Conservation (phyloP, 2,797 vertebrate species). For the Leuciscus waleckii region DNA sequence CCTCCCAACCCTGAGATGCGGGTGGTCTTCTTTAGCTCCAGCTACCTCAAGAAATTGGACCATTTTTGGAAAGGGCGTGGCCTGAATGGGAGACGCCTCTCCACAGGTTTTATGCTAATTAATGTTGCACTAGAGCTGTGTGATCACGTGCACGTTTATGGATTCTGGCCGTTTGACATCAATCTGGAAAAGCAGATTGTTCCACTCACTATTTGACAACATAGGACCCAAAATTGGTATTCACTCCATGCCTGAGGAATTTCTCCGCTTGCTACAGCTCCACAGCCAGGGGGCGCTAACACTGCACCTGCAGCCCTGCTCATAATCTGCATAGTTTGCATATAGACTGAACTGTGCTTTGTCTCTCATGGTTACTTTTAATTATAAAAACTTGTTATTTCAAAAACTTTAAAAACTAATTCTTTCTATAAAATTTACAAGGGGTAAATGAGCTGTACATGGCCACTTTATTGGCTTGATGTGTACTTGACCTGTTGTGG, state of each 20-base stretch:
- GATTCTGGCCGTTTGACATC: constrained; percentile 66
- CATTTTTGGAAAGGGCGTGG: constrained; percentile 46
- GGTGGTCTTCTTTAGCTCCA: constrained; percentile 55
- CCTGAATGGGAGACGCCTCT: constrained; percentile 30
- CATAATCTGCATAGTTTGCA: neutral
- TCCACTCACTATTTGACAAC: constrained; percentile 61
- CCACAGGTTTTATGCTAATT: constrained; percentile 62
- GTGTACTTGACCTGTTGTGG: neutral
- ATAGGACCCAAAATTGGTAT: neutral
- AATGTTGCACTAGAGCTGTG: constrained; percentile 65
- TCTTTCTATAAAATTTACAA: neutral
- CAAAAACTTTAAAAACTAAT: neutral
- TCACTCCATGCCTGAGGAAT: constrained; percentile 63
- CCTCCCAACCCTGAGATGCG: constrained; percentile 27
- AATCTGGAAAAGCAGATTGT: constrained; percentile 22
- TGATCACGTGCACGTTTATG: constrained; percentile 60
- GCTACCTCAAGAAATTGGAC: constrained; percentile 45
- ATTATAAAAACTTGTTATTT: neutral
- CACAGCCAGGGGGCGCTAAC: neutral
- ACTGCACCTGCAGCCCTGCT: neutral
- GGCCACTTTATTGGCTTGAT: neutral
- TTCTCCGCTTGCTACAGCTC: constrained; percentile 51
- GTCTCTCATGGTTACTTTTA: neutral
- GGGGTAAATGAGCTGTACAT: neutral
- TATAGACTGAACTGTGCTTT: neutral